Percentiles rank a stretch among this genome's conserved stretches.
phyloP scores from a whole-genome alignment of 2,113 vertebrate genomes.

The Chaetorhynchus papuensis region DNA sequence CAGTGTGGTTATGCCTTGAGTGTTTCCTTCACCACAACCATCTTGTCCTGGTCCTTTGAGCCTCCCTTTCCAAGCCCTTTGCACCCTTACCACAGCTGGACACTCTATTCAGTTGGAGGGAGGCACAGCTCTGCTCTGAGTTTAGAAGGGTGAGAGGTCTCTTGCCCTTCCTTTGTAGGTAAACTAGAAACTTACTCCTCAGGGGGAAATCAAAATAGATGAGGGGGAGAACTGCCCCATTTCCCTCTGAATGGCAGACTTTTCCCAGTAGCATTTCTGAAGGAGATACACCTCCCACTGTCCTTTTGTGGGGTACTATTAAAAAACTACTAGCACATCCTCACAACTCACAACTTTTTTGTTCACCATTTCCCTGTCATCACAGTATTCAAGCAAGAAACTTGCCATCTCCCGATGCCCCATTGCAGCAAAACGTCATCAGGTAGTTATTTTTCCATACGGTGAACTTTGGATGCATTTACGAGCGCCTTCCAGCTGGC shows the following conservation, averaged over 20 bases:
- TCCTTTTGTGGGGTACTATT: neutral
- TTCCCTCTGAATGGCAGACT: neutral
- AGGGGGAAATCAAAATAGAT: neutral
- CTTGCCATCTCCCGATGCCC: neutral
- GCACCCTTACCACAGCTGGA: neutral
- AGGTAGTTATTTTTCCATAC: neutral
- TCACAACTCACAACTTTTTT: neutral
- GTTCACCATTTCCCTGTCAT: neutral
- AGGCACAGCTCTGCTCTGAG: neutral
- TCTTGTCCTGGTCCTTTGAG: neutral
- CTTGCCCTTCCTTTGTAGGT: neutral
- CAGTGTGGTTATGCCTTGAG: neutral
- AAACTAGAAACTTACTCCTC: neutral
- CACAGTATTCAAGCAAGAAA: neutral
- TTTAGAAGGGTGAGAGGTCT: neutral
- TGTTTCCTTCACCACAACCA: neutral
- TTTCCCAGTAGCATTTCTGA: neutral
- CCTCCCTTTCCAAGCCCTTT: neutral
- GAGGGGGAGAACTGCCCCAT: neutral
- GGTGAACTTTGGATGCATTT: neutral
- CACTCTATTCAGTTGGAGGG: neutral
- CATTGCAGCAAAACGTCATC: neutral
- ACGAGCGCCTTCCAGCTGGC: neutral
- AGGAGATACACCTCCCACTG: neutral
- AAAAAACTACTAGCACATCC: neutral